Evolutionary conservation across 1,140 invertebrate genomes (phyloP).

Genomic region (Pteromalus puparum): DNA sequence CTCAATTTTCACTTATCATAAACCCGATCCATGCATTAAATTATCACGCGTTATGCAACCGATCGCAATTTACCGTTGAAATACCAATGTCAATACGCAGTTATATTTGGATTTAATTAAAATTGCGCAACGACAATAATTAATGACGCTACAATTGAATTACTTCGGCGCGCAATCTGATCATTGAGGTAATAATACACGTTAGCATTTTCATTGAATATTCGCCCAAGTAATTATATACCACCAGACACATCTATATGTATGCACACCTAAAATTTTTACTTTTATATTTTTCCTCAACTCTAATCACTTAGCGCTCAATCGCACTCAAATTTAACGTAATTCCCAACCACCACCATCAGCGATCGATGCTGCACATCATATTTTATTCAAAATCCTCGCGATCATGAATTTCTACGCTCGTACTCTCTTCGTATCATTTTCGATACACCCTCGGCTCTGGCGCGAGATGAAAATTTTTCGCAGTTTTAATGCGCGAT

Average conservation of each 20-base stretch:
- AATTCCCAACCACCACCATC: no score
- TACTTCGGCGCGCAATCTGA: not conserved
- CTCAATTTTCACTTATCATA: no score
- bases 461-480: constrained; percentile 5
- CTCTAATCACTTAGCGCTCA: not conserved
- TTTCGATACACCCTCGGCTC: constrained; percentile 4
- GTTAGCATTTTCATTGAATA: no score
- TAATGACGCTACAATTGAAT: not conserved
- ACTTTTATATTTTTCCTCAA: not conserved
- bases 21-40: not conserved
- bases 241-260: no score
- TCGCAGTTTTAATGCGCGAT: constrained; percentile 26
- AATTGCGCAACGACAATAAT: not conserved
- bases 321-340: no score
- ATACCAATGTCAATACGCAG: not conserved
- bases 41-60: not conserved
- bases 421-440: not conserved
- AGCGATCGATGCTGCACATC: not conserved
- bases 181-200: no score
- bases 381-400: not conserved
- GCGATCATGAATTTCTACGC: not conserved
- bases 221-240: no score
- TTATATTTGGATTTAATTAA: constrained; percentile 5
- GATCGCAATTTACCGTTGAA: not conserved
- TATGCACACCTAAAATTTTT: no score